These are phyloP conservation scores for Drosophila pruinosa DNA, from an alignment of 1,140 invertebrate species.

Conservation along the genomic window DNA sequence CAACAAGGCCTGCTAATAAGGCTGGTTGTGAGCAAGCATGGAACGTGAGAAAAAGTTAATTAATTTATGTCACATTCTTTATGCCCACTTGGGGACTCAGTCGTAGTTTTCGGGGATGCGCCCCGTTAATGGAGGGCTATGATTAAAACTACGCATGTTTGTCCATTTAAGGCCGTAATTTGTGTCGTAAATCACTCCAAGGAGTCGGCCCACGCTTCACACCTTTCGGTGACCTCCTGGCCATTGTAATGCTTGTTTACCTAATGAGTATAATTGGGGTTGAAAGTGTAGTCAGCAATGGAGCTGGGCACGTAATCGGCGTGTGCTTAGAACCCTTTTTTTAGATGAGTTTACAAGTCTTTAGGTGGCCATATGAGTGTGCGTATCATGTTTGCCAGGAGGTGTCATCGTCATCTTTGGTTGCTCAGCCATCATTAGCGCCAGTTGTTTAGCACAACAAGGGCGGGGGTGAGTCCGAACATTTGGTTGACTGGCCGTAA, in stretches of 20 bases:
- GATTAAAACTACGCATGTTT: slow-evolving; percentile 81
- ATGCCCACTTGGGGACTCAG: slow-evolving; percentile 62
- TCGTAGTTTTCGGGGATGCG: slow-evolving; percentile 31
- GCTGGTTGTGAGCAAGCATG: slow-evolving; percentile 28
- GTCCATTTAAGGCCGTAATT: slow-evolving; percentile 78
- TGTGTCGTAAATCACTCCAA: slow-evolving; percentile 77
- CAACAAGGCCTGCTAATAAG: slow-evolving; percentile 6
- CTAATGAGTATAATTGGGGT: slow-evolving; percentile 79
- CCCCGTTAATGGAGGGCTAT: slow-evolving; percentile 64
- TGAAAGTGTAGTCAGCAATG: slow-evolving; percentile 37
- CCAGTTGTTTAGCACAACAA: slow-evolving; percentile 50
- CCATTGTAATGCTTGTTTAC: slow-evolving; percentile 45
- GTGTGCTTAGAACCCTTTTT: slow-evolving; percentile 65
- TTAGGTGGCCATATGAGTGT: slow-evolving; percentile 47
- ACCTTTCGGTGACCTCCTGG: slow-evolving; percentile 38
- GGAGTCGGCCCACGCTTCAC: slow-evolving; percentile 65
- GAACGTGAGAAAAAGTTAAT: slow-evolving; percentile 76
- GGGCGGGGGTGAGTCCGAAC: neutral
- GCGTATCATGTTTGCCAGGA: slow-evolving; percentile 47
- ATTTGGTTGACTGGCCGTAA: slow-evolving; percentile 27
- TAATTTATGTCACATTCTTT: slow-evolving; percentile 79
- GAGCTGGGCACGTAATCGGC: slow-evolving; percentile 38
- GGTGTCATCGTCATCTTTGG: slow-evolving; percentile 62
- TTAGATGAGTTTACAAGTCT: slow-evolving; percentile 24
- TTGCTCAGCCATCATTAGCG: slow-evolving; percentile 69